Evolutionary conservation across 2,797 vertebrate genomes (phyloP), one percentile per base, ranked within the genome.

Genomic region (Avahi laniger): DNA sequence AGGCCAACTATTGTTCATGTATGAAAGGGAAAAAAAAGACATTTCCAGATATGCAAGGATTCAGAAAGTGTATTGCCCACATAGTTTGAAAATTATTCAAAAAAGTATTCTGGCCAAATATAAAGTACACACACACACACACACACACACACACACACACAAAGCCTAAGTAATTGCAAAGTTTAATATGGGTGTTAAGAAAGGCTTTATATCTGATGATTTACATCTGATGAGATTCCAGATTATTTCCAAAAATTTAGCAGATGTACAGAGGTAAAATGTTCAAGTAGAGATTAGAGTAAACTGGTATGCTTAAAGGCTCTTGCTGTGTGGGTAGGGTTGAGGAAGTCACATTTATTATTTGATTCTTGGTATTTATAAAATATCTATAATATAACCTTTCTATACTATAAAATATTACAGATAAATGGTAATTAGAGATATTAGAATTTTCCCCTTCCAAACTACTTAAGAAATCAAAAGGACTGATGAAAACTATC

Each of bases 1-100:
- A 82, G 82, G 92, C 84, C 75, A 92, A 92, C 78, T 92, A 96
- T 89, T 92, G 84, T 87, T 95, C 92, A 52, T 50, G 41, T 73
- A 50, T 80, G 50, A 94, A 91, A 88, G 70, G n/a, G 35, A 11
- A 28, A 41, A 48, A 65, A 35, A 76, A 90, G 38, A 57, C 54
- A 84, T 73, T 93, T 93, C 43, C 90, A 92, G 75, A 88, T 52
- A 76, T 22, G 33, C 18, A 50, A 83, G 65, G 30, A 76, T 81
- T 63, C 59, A 81, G 65, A 79, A 57, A 83, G 69, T 72, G 9
- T 78, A 61, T 30, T 81, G 28, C 59, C 78, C 80, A 78, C n/a
- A 63, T 18, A 61, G n/a, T 72, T 48, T 73, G 65, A 91, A 69
- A 73, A 91, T 67, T 73, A 92, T 79, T 92, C 82, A 95, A 93